A percentile compares a stretch with the other conserved stretches of the same genome.
phyloP scores from a whole-genome alignment of 1,140 invertebrate species.

The Euglossa dilemma region DNA sequence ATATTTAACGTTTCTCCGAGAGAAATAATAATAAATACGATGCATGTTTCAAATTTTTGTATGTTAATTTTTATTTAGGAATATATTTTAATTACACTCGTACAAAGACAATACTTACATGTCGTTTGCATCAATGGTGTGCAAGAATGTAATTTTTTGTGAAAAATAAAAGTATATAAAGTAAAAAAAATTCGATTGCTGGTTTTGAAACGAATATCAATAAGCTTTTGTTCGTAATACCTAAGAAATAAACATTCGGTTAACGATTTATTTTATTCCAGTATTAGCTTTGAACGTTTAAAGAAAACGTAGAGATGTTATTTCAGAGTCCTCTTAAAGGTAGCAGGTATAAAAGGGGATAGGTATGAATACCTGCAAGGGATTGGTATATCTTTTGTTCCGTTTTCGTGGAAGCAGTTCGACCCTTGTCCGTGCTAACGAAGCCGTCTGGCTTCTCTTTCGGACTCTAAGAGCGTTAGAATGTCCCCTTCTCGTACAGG shows the following conservation, averaged over 20 bases:
- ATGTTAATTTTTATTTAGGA: not conserved
- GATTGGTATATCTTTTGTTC: not conserved
- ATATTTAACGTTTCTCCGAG: not conserved
- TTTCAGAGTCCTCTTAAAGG: not conserved
- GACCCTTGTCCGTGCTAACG: conserved; percentile 84
- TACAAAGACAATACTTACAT: not conserved
- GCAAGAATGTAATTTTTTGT: not conserved
- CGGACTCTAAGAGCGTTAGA: conserved; percentile 97
- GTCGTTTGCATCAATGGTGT: too few relatives aligned
- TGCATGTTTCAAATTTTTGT: not conserved
- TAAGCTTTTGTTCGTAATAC: not conserved
- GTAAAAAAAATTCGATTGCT: not conserved
- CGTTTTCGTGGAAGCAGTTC: not conserved
- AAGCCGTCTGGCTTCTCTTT: conserved; percentile 98
- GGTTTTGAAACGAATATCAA: not conserved
- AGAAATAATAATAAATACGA: not conserved
- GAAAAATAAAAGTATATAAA: not conserved
- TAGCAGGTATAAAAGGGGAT: not conserved
- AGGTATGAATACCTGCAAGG: not conserved
- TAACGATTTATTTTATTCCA: not conserved
- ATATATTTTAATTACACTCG: not conserved
- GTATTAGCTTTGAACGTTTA: not conserved
- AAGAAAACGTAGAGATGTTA: not conserved
- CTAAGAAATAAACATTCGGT: conserved; percentile 16
- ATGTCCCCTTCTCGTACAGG: conserved; percentile 99